Conservation (phyloP, 2,888 invertebrate species). For the Liodrosophila aerea region DNA sequence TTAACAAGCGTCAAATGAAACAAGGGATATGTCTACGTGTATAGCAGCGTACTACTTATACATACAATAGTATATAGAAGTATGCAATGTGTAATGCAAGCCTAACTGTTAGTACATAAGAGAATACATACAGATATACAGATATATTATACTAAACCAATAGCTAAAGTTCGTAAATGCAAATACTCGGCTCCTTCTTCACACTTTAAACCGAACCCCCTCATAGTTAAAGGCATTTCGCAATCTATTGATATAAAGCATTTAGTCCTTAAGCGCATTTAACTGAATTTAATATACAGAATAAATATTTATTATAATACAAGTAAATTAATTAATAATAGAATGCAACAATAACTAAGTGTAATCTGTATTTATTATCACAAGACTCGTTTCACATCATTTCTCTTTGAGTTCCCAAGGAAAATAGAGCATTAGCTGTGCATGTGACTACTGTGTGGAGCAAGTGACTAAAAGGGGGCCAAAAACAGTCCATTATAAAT, state of each 20-base stretch:
- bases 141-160: conserved; percentile 3
- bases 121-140: conserved; percentile 2
- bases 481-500: conserved; percentile 41
- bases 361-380: conserved; percentile 35
- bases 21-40: conserved; percentile 82
- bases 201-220: no score
- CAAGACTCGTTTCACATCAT: background rate
- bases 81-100: conserved; percentile 16
- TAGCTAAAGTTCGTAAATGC: no score
- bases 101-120: conserved; percentile 29
- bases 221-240: conserved; percentile 68
- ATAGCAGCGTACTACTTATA: conserved; percentile 66
- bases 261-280: conserved; percentile 54
- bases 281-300: conserved; percentile 61
- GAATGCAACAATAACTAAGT: conserved; percentile 50
- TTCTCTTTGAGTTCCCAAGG: background rate
- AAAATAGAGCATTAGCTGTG: conserved; percentile 16
- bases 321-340: conserved; percentile 1
- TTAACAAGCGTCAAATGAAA: conserved; percentile 81
- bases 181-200: background rate
- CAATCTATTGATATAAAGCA: conserved; percentile 50
- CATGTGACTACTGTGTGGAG: conserved; percentile 10
- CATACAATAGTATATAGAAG: conserved; percentile 12
- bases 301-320: conserved; percentile 10
- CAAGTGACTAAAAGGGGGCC: conserved; percentile 32